Conservation (phyloP, 2,113 vertebrate species). For the Laterallus jamaicensis region DNA sequence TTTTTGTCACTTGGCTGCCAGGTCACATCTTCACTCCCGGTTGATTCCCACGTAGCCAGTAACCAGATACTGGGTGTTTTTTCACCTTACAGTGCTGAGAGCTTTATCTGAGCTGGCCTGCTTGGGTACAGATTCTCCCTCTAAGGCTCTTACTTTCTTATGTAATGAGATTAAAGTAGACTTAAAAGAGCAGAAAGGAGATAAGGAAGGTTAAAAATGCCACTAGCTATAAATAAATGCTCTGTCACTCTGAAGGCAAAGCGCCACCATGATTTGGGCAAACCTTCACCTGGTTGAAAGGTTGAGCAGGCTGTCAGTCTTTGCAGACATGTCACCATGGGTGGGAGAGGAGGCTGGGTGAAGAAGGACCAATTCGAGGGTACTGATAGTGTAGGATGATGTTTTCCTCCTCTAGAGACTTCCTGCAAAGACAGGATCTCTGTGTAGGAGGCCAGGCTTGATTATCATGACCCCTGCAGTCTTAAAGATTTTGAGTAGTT, state of each 20-base stretch:
- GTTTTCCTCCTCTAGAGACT: background rate
- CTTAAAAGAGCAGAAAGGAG: conserved; percentile 44
- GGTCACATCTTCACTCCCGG: background rate
- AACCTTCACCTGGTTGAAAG: background rate
- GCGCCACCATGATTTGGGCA: background rate
- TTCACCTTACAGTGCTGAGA: background rate
- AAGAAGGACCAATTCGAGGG: background rate
- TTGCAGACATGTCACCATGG: background rate
- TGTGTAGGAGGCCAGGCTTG: background rate
- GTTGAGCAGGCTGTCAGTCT: background rate
- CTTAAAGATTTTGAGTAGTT: background rate
- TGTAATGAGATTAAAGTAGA: conserved; percentile 56
- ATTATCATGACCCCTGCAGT: background rate
- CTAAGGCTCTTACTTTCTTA: conserved; percentile 50
- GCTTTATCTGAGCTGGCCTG: conserved; percentile 17
- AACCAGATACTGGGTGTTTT: background rate
- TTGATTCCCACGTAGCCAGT: background rate
- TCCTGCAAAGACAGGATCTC: background rate
- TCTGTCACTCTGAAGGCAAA: background rate
- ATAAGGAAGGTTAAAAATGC: conserved; percentile 41
- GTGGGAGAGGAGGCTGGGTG: background rate
- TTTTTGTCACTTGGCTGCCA: conserved; percentile 13
- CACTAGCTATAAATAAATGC: conserved; percentile 12
- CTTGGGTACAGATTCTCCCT: background rate
- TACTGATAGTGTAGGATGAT: background rate